These are phyloP conservation scores for Acanthococcus lagerstroemiae DNA, from an alignment of 2,888 invertebrate genomes.

Conservation along the genomic window DNA sequence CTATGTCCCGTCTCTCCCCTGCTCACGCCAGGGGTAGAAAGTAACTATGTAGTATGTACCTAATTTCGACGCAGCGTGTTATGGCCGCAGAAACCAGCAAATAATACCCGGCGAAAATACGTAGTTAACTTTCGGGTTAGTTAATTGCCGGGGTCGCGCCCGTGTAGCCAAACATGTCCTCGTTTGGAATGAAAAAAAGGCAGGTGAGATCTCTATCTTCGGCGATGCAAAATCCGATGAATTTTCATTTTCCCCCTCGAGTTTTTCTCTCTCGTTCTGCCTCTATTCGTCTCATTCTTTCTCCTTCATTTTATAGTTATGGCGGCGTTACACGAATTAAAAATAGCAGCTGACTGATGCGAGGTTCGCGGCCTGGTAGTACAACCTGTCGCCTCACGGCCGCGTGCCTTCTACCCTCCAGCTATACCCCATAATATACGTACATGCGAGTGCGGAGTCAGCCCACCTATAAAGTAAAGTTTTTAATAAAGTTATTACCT, in stretches of 20 bases:
- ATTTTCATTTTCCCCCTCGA: too few species aligned
- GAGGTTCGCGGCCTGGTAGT: neutral
- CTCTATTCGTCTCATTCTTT: neutral
- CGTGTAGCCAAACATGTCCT: too few species aligned
- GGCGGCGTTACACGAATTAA: neutral
- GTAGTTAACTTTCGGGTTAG: too few species aligned
- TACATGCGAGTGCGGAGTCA: neutral
- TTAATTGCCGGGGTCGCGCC: too few species aligned
- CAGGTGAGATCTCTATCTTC: neutral
- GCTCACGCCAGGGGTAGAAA: too few species aligned
- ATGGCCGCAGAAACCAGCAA: too few species aligned
- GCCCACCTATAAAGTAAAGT: neutral
- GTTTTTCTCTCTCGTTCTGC: too few species aligned
- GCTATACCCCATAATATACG: neutral
- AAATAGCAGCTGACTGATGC: neutral
- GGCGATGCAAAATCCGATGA: neutral
- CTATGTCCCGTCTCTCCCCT: too few species aligned
- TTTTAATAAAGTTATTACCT: neutral
- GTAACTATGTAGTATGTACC: too few species aligned
- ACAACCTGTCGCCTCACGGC: neutral
- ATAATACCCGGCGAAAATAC: too few species aligned
- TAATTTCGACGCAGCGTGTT: too few species aligned
- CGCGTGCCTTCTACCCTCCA: neutral
- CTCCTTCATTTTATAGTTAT: neutral
- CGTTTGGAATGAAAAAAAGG: too few species aligned